A percentile compares a stretch with the other conserved stretches of the same genome.
Evolutionary conservation across 2,113 vertebrate genomes (phyloP).

Genomic region (rat (Rattus norvegicus)): DNA sequence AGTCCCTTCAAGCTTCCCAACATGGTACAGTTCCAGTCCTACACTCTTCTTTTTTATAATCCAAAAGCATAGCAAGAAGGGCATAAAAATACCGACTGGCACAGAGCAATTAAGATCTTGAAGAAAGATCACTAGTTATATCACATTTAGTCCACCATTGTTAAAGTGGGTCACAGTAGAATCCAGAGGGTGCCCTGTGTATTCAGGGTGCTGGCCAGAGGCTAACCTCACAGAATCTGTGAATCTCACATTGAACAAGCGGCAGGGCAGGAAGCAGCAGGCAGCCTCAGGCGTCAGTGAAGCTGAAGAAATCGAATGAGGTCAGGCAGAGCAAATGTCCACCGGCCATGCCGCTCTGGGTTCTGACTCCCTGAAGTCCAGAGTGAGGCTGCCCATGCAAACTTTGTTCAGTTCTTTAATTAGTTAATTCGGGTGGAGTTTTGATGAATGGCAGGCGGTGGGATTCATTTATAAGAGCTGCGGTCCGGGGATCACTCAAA

Average conservation of each 20-base stretch:
- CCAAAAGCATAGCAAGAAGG: neutral
- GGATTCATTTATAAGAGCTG: conserved; percentile 66
- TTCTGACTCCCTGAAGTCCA: conserved; percentile 35
- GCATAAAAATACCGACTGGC: neutral
- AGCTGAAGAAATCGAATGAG: neutral
- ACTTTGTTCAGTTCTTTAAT: conserved; percentile 58
- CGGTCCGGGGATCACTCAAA: conserved; percentile 69
- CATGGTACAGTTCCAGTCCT: neutral
- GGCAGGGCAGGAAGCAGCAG: neutral
- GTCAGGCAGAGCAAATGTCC: neutral
- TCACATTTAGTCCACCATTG: conserved; percentile 52
- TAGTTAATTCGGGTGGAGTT: conserved; percentile 71
- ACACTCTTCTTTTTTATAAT: neutral
- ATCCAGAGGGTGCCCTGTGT: neutral
- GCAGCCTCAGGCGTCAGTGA: neutral
- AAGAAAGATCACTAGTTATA: conserved; percentile 7
- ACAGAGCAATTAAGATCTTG: conserved; percentile 44
- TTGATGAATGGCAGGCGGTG: conserved; percentile 74
- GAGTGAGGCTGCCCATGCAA: neutral
- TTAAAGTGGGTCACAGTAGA: conserved; percentile 17
- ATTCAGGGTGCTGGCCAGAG: conserved; percentile 23
- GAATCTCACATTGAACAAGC: neutral
- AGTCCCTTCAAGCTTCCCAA: neutral
- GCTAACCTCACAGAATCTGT: neutral
- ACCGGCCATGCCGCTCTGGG: fast-evolving